Percentiles rank a stretch among this genome's conserved stretches.
Evolutionary conservation across 2,888 invertebrate species (phyloP).

Genomic region (Pristionchus entomophagus): DNA sequence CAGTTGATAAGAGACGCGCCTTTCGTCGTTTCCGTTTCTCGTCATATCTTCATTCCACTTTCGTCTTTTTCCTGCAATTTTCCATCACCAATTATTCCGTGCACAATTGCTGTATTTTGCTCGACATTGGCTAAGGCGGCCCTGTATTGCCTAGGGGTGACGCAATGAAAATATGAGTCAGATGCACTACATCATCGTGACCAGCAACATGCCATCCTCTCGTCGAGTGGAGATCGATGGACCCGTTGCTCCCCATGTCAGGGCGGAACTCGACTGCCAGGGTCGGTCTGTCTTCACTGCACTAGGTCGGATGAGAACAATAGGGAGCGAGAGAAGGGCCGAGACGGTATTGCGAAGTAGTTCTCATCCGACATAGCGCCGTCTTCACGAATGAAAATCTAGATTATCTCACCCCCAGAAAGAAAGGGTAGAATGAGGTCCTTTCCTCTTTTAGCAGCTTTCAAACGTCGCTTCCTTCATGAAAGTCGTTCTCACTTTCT

Average conservation of each 20-base stretch:
- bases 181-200: neutral
- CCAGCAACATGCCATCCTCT: neutral
- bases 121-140: neutral
- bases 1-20: neutral
- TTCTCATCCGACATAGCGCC: too few relatives aligned
- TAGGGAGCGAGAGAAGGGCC: neutral
- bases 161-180: neutral
- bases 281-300: neutral
- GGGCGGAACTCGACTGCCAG: neutral
- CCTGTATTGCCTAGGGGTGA: too few relatives aligned
- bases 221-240: neutral
- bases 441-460: too few relatives aligned
- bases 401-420: too few relatives aligned
- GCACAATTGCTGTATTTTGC: neutral
- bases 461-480: too few relatives aligned
- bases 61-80: neutral
- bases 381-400: too few relatives aligned
- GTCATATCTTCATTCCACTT: neutral
- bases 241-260: neutral
- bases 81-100: neutral
- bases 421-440: too few relatives aligned
- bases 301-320: neutral
- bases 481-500: too few relatives aligned
- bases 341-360: neutral
- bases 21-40: neutral